These are phyloP conservation scores for Aptenodytes forsteri DNA, from an alignment of 2,113 vertebrate genomes.

Conservation along the genomic window DNA sequence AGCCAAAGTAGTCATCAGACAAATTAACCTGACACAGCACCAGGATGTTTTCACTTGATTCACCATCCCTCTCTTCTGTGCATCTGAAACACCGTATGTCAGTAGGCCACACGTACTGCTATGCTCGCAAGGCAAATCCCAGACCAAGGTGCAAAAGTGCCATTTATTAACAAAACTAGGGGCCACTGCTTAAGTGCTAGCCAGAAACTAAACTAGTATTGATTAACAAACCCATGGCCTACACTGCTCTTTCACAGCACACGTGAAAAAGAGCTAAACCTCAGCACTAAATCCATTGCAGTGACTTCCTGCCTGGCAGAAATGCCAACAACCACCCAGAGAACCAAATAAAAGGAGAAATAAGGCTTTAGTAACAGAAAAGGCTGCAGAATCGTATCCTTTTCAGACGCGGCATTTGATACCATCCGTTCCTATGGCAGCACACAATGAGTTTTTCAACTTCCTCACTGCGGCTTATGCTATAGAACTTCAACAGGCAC, in stretches of 20 bases:
- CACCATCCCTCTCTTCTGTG: not conserved
- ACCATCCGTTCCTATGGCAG: fast-evolving
- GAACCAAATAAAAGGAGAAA: not conserved
- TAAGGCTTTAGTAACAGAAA: not conserved
- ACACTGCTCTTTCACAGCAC: not conserved
- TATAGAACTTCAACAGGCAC: not conserved
- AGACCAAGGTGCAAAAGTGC: not conserved
- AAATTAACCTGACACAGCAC: not conserved
- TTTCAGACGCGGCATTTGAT: not conserved
- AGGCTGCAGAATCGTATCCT: not conserved
- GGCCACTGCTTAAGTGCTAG: not conserved
- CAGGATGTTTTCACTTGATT: not conserved
- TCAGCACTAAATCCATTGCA: not conserved
- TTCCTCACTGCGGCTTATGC: not conserved
- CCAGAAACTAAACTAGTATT: not conserved
- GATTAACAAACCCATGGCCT: not conserved
- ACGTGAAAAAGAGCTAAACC: not conserved
- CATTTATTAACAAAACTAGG: not conserved
- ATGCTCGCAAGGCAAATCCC: not conserved
- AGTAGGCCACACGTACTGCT: fast-evolving
- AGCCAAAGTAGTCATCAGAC: not conserved
- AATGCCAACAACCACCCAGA: not conserved
- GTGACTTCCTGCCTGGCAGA: not conserved
- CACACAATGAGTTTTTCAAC: not conserved
- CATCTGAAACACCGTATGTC: not conserved